These are phyloP conservation scores for Ceramica pisi DNA, from an alignment of 2,888 invertebrate species.

Conservation along the genomic window DNA sequence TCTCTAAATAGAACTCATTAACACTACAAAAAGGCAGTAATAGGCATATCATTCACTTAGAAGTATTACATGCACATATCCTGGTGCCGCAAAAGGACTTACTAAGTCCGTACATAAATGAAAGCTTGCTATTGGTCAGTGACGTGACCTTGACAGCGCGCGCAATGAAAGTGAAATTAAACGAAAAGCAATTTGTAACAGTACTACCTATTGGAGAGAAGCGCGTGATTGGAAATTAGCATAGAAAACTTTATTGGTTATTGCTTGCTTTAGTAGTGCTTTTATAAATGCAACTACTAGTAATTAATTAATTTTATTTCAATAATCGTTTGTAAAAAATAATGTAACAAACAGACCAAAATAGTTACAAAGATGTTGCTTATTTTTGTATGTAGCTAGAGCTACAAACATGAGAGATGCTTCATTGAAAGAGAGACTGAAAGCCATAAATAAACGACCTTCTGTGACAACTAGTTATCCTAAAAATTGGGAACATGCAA, in stretches of 20 bases:
- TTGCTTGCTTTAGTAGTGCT: no score
- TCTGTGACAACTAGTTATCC: no score
- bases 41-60: slow-evolving; percentile 20
- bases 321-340: no score
- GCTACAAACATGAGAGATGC: no score
- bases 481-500: no score
- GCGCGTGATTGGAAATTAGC: slow-evolving; percentile 8
- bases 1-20: slow-evolving; percentile 13
- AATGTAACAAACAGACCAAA: no score
- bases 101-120: slow-evolving; percentile 29
- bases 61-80: slow-evolving; percentile 29
- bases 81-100: slow-evolving; percentile 41
- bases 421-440: no score
- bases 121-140: slow-evolving; percentile 50
- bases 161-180: slow-evolving; percentile 79
- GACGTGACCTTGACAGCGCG: slow-evolving; percentile 74
- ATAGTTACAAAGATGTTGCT: no score
- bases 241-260: neutral
- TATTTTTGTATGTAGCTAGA: no score
- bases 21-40: slow-evolving; percentile 22
- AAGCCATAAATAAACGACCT: no score
- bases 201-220: neutral
- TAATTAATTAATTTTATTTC: no score
- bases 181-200: slow-evolving; percentile 52
- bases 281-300: no score